Percentiles rank a stretch among this genome's conserved stretches.
phyloP scores from a whole-genome alignment of 2,797 vertebrate genomes.

The Alosa sapidissima region DNA sequence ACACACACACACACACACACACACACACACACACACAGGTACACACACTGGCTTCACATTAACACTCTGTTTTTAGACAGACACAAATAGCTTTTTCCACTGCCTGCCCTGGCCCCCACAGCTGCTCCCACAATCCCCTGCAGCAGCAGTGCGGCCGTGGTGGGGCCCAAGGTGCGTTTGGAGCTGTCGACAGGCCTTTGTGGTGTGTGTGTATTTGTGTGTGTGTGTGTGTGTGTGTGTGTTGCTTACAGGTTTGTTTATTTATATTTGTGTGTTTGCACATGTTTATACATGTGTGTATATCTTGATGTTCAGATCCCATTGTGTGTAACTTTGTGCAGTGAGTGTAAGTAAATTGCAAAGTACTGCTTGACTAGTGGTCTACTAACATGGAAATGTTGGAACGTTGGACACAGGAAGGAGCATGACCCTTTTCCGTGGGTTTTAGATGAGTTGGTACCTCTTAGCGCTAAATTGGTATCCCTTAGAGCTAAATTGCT shows the following conservation, averaged over 20 bases:
- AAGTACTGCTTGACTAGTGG: no score
- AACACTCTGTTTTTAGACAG: constrained; percentile 77
- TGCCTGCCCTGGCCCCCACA: constrained; percentile 66
- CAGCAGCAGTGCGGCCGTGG: constrained; percentile 40
- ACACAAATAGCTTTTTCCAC: constrained; percentile 84
- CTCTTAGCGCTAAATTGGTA: no score
- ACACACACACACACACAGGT: background rate
- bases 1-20: constrained; percentile 1
- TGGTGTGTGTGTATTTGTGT: constrained; percentile 8
- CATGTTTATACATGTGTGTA: background rate
- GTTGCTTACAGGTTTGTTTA: no score
- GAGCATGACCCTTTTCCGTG: no score
- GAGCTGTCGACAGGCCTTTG: background rate
- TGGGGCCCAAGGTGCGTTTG: background rate
- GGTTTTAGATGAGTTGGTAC: no score
- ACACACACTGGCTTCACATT: constrained; percentile 65
- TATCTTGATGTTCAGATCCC: background rate
- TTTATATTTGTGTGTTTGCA: no score
- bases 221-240: background rate
- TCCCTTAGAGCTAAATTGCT: no score
- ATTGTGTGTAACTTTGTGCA: no score
- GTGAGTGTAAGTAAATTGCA: no score
- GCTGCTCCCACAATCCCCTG: constrained; percentile 71
- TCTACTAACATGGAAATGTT: no score
- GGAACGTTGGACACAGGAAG: no score